Evolutionary conservation across 64 coral and sea anemone genomes (phyloP).

Genomic region (Dendronephthya gigantea): DNA sequence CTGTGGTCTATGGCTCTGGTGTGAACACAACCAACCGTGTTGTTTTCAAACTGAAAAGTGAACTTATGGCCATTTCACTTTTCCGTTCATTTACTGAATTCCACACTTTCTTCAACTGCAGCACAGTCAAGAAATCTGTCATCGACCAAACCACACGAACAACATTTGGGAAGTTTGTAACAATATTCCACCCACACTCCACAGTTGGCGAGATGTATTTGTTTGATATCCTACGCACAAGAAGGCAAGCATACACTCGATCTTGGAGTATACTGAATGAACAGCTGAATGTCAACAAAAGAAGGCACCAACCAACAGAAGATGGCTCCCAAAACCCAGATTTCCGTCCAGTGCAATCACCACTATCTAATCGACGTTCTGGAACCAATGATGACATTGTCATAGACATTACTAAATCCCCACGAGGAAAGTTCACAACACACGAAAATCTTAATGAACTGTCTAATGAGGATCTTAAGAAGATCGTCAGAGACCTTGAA

Average conservation of each 20-base stretch:
- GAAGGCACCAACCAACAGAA: slow-evolving; percentile 14
- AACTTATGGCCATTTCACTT: slow-evolving; percentile 63
- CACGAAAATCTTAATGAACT: slow-evolving; percentile 55
- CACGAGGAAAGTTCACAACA: slow-evolving; percentile 21
- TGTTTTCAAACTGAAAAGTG: slow-evolving; percentile 85
- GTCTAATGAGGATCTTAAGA: slow-evolving; percentile 58
- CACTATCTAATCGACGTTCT: slow-evolving; percentile 61
- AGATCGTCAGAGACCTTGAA: slow-evolving; percentile 78
- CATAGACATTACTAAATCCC: slow-evolving; percentile 20
- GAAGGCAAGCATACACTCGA: slow-evolving; percentile 86
- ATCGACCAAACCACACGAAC: slow-evolving; percentile 92
- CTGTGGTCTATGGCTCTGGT: slow-evolving; percentile 74
- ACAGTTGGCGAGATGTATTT: slow-evolving; percentile 70
- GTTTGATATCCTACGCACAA: slow-evolving; percentile 82
- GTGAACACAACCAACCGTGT: slow-evolving; percentile 64
- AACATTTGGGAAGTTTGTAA: slow-evolving; percentile 54
- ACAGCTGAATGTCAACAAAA: slow-evolving; percentile 47
- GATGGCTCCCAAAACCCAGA: slow-evolving; percentile 28
- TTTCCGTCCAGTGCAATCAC: slow-evolving; percentile 91
- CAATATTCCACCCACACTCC: slow-evolving; percentile 53
- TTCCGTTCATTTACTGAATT: slow-evolving; percentile 97
- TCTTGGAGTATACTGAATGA: slow-evolving; percentile 79
- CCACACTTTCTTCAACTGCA: slow-evolving; percentile 98
- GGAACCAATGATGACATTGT: slow-evolving; percentile 40
- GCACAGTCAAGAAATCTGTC: slow-evolving; percentile 85